These are phyloP conservation scores for Anguilla rostrata DNA, from an alignment of 2,113 vertebrate genomes.

Conservation along the genomic window DNA sequence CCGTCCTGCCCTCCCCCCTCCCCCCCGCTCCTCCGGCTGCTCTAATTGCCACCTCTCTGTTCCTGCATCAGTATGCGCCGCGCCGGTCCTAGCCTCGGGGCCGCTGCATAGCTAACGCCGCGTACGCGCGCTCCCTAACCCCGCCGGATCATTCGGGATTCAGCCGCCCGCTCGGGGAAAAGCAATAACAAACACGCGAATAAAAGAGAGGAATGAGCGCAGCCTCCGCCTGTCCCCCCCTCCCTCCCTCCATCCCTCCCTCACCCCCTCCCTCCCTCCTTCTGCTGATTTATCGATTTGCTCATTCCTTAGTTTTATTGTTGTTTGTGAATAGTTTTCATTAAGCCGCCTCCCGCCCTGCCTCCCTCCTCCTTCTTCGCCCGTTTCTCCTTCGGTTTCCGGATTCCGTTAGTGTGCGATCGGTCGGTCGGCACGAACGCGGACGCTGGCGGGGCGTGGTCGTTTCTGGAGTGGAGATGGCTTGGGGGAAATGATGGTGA, in stretches of 20 bases:
- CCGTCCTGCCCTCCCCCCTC: constrained; percentile 65
- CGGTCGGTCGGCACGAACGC: no score
- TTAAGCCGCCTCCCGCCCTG: constrained; percentile 42
- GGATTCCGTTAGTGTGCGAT: neutral
- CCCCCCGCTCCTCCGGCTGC: constrained; percentile 67
- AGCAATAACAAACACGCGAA: constrained; percentile 69
- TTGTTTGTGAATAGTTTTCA: constrained; percentile 67
- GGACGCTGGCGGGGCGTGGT: no score
- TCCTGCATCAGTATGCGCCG: constrained; percentile 77
- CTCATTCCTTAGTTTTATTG: constrained; percentile 65
- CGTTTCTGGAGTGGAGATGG: no score
- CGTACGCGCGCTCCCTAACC: constrained; percentile 72
- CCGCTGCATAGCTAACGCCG: constrained; percentile 79
- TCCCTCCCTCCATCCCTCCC: no score
- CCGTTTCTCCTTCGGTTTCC: constrained; percentile 10
- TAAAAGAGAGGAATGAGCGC: constrained; percentile 68
- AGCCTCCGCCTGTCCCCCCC: constrained; percentile 54
- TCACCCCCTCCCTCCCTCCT: constrained; percentile 20
- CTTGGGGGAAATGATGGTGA: no score
- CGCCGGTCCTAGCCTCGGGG: constrained; percentile 72
- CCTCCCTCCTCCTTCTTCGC: constrained; percentile 44
- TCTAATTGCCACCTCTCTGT: constrained; percentile 76
- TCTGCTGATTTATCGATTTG: constrained; percentile 74
- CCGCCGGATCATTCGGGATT: constrained; percentile 79
- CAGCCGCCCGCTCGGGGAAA: constrained; percentile 67